Conservation (phyloP, 2,888 invertebrate species). For the Trissoscelio sp. region DNA sequence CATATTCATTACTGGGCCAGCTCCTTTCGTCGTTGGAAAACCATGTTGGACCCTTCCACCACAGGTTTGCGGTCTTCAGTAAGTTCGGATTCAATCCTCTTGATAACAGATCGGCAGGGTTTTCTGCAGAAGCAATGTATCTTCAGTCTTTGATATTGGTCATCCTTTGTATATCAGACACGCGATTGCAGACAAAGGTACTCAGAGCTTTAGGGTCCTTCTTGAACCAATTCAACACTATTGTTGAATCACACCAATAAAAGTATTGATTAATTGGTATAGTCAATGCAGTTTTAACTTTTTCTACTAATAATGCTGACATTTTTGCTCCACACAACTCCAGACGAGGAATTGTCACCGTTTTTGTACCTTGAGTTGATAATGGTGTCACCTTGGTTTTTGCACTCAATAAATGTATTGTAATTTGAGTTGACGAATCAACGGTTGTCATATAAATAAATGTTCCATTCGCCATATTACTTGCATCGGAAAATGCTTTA, state of each 20-base stretch:
- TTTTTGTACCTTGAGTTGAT: not conserved
- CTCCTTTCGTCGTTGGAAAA: no score
- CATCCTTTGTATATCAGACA: constrained; percentile 30
- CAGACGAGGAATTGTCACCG: constrained; percentile 25
- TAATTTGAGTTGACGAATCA: not conserved
- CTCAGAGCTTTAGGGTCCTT: constrained; percentile 59
- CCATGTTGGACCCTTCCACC: constrained; percentile 20
- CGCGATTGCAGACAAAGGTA: constrained; percentile 70
- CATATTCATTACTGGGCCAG: no score
- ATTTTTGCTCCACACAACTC: constrained; percentile 27
- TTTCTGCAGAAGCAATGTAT: constrained; percentile 1
- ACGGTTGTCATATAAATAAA: constrained; percentile 33
- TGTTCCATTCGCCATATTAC: constrained; percentile 41
- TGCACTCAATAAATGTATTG: constrained; percentile 30
- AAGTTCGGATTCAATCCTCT: not conserved
- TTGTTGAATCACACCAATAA: constrained; percentile 69
- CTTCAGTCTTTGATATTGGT: constrained; percentile 49
- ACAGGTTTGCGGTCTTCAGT: not conserved
- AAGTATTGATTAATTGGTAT: not conserved
- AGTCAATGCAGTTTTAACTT: constrained; percentile 35
- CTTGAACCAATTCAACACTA: constrained; percentile 72
- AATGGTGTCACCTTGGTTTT: constrained; percentile 61
- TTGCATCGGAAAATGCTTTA: constrained; percentile 46
- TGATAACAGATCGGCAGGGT: constrained; percentile 19
- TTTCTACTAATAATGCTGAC: not conserved